Base-by-base conservation (phyloP, 2,888 invertebrate genomes). In the Dysmachus trigonus region DNA sequence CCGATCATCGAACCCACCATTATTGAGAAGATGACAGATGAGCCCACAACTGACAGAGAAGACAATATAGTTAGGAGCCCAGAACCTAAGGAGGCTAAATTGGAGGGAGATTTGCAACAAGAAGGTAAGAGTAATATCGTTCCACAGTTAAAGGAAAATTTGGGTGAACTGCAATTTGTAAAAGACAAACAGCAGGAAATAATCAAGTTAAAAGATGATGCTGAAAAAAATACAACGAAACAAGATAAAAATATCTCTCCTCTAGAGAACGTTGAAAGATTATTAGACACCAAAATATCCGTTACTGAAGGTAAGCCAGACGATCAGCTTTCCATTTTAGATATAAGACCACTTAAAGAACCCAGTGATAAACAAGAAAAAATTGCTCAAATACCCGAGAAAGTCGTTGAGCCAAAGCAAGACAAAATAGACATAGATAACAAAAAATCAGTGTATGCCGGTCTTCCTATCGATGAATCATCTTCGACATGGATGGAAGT, bases 401-500 rank as follows among this genome's bases (percentile, higher is more conserved):
- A n/a, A 15, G n/a, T 47, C 47, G 13, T n/a, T n/a, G 47, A 47
- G n/a, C n/a, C 47, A 47, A n/a, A 2, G 4, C 47, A 10, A 47
- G 15, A n/a, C 10, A n/a, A 47, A 47, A n/a, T 47, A n/a, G 47
- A 47, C 0, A 15, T 47, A n/a, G 47, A n/a, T 47, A 47, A 47
- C 15, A 47, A 47, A 10, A 71, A 82, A 62, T 15, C 33, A 13
- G 33, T 22, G 35, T 90, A 90, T 86, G 90, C 89, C 31, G 91
- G 90, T 6, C 87, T 90, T 77, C 90, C 91, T 1, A 88, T 90
- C 10, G 38, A 38, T 38, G 38, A 51, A 51, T 51, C 51, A 51
- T 87, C 90, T 30, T 90, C 88, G 72, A 18, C 53, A 2, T 92
- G 91, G 90, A 90, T 92, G 90, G 89, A 90, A 82, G 90, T 90